phyloP scores from a whole-genome alignment of 92 coral and sea anemone species.

The Diadumene lineata region DNA sequence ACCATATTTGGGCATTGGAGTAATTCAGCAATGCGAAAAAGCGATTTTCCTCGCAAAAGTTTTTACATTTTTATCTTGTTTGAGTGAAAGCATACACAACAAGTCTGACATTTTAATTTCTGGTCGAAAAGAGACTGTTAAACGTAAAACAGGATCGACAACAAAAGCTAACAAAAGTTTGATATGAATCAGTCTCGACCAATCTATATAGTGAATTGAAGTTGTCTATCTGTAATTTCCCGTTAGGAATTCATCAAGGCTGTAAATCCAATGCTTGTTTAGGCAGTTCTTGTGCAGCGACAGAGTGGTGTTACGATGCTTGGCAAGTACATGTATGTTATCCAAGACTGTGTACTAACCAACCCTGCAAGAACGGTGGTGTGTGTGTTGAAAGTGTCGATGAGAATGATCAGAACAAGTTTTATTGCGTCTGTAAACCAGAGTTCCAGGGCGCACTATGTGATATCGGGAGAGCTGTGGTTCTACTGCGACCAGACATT shows the following conservation, averaged over 20 bases:
- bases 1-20: too few species aligned
- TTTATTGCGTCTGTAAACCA: constrained; percentile 62
- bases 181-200: too few species aligned
- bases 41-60: too few species aligned
- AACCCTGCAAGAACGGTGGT: constrained; percentile 85
- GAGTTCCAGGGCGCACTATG: constrained; percentile 80
- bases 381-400: constrained; percentile 77
- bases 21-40: too few species aligned
- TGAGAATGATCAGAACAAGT: constrained; percentile 56
- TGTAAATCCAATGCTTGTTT: constrained; percentile 69
- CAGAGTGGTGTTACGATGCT: constrained; percentile 84
- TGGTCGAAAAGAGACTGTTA: too few species aligned
- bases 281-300: constrained; percentile 50
- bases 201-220: too few species aligned
- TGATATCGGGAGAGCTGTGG: constrained; percentile 64
- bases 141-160: too few species aligned
- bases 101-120: too few species aligned
- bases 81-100: too few species aligned
- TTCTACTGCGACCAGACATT: constrained; percentile 47
- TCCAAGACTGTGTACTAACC: constrained; percentile 65
- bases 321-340: constrained; percentile 81
- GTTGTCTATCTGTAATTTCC: not conserved
- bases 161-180: too few species aligned
- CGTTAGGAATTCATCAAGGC: constrained; percentile 78
- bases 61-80: too few species aligned